Percentiles rank a stretch among this genome's conserved stretches.
Evolutionary conservation across 2,888 invertebrate species (phyloP).

Genomic region (Acronicta psi): DNA sequence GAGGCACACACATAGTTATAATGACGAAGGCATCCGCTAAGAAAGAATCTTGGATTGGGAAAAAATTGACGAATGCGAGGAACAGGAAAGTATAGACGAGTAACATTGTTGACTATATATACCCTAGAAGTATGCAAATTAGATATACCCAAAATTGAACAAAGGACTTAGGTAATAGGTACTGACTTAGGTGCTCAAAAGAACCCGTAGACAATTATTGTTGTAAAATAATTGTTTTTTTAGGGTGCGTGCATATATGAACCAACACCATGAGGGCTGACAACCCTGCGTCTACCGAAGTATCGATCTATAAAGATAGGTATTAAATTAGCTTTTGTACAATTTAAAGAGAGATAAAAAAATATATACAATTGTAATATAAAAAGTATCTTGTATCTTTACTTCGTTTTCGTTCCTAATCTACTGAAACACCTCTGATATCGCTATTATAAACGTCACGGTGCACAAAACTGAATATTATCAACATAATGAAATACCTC

Average conservation of each 20-base stretch:
- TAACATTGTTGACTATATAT: too few species aligned
- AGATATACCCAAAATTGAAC: slow-evolving; percentile 29
- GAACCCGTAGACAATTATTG: slow-evolving; percentile 40
- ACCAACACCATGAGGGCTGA: not conserved
- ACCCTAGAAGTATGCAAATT: slow-evolving; percentile 45
- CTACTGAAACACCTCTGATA: slow-evolving; percentile 2
- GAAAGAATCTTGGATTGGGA: too few species aligned
- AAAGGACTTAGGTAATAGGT: slow-evolving; percentile 27
- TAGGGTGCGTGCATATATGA: slow-evolving; percentile 21
- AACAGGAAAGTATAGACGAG: too few species aligned
- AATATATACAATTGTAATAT: too few species aligned
- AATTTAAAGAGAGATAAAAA: too few species aligned
- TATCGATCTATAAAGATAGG: too few species aligned
- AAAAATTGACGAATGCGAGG: too few species aligned
- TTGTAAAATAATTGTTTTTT: slow-evolving; percentile 33
- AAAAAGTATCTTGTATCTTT: too few species aligned
- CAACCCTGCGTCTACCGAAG: not conserved
- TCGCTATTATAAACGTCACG: slow-evolving; percentile 13
- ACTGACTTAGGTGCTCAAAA: slow-evolving; percentile 38
- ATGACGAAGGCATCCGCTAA: too few species aligned
- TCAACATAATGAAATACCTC: slow-evolving; percentile 52
- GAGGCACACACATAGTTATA: too few species aligned
- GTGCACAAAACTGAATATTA: slow-evolving; percentile 40
- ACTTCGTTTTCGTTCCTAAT: slow-evolving; percentile 7
- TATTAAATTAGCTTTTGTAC: too few species aligned